Evolutionary conservation across 2,797 vertebrate genomes (phyloP), one percentile per base, ranked within the genome.

Genomic region (Borostomias antarcticus): DNA sequence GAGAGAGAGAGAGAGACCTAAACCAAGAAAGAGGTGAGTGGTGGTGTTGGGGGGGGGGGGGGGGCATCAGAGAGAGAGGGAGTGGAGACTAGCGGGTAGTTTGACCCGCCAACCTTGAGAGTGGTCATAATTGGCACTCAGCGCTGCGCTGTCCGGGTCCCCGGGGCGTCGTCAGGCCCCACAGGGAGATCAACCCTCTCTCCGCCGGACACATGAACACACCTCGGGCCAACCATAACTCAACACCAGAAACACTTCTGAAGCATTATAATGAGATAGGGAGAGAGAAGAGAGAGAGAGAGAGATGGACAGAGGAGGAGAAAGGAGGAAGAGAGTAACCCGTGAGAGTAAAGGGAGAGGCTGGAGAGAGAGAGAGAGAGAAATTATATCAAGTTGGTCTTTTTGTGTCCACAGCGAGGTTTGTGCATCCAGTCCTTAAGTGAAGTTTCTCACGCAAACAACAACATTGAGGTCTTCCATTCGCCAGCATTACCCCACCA

Each of bases 51-150:
- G 33, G 33, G 9, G 33, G 19, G 45, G 21, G 48, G 21, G 48
- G 25, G 50, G 10, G 23, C 23, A 11, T 23, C 21, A 52, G 23
- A 11, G 10, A 52, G 50, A 23, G 45, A 19, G 23, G 25, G 50
- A 52, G 50, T 23, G 25, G 11, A 52, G 8, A 25, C 21, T 76
- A 77, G 79, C 75, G 83, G n/a, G n/a, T n/a, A n/a, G n/a, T 70
- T 82, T 84, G 86, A 68, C 88, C 86, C 54, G 76, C 80, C 88
- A 82, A 88, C 85, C 84, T 82, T 69, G 74, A n/a, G 67, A 82
- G 80, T 75, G 80, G 80, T 80, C 82, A 84, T 91, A 90, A 91
- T 90, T 91, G 89, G 83, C 84, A 86, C 85, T 89, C 88, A 82
- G 76, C 78, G 87, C 86, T 85, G 89, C 90, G 86, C 69, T 78